Evolutionary conservation across 2,888 invertebrate genomes (phyloP).

Genomic region (Ichneumoninae sp.): DNA sequence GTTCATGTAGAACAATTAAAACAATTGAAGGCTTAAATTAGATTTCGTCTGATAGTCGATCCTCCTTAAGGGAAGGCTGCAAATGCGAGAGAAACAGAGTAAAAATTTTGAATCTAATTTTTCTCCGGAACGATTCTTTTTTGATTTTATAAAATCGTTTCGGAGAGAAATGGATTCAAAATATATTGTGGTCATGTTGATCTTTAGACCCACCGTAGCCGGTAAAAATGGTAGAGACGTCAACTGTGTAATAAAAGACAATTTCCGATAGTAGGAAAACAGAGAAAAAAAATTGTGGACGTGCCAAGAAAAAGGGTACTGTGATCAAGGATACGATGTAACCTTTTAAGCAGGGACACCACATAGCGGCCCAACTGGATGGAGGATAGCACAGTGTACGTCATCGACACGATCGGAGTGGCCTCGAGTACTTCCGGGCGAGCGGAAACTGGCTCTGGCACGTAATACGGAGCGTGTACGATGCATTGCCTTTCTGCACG

Average conservation of each 20-base stretch:
- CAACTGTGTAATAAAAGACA: constrained; percentile 1
- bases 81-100: too few species aligned
- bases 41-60: too few species aligned
- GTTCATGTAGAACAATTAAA: too few species aligned
- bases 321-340: constrained; percentile 11
- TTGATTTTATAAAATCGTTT: too few species aligned
- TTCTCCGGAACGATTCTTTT: too few species aligned
- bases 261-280: neutral
- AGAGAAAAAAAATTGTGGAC: constrained; percentile 11
- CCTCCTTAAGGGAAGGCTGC: too few species aligned
- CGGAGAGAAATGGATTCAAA: too few species aligned
- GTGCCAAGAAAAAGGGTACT: constrained; percentile 5
- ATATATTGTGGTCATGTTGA: too few species aligned
- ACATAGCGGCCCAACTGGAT: neutral
- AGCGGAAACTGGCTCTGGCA: constrained; percentile 17
- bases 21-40: too few species aligned
- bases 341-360: neutral
- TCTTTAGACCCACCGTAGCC: neutral
- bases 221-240: neutral
- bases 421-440: constrained; percentile 21
- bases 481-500: constrained; percentile 12
- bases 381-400: neutral
- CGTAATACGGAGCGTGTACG: neutral
- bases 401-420: neutral
- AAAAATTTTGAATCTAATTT: too few species aligned